These are phyloP conservation scores for Pterocles burchelli DNA, from an alignment of 2,113 vertebrate species.

Conservation along the genomic window DNA sequence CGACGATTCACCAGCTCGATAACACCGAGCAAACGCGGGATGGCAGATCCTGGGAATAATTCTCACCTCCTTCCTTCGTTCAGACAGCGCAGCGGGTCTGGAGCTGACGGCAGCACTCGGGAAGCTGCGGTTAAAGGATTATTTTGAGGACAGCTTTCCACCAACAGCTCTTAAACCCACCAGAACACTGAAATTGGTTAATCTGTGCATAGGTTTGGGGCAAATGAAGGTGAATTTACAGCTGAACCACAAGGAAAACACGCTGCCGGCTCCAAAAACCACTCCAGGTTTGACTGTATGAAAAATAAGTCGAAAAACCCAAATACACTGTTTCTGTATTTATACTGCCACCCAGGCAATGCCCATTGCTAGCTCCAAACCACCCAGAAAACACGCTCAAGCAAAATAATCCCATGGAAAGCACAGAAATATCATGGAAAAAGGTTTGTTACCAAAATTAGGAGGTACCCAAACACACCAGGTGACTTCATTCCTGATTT, in stretches of 20 bases:
- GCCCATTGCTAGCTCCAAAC: accelerated
- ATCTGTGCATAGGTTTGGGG: not conserved
- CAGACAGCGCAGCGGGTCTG: not conserved
- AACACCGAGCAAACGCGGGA: not conserved
- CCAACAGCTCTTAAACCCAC: not conserved
- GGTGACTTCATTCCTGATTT: accelerated
- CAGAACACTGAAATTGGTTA: not conserved
- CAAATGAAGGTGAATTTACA: not conserved
- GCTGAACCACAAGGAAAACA: accelerated
- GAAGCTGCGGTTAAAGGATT: not conserved
- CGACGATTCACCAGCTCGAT: accelerated
- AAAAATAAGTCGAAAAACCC: not conserved
- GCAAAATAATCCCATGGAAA: accelerated
- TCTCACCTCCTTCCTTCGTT: not conserved
- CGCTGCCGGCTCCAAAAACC: not conserved
- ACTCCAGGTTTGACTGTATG: accelerated
- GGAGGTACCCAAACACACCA: accelerated
- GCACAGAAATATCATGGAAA: accelerated
- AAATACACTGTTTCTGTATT: accelerated
- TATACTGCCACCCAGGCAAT: not conserved
- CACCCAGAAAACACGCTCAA: not conserved
- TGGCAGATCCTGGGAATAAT: not conserved
- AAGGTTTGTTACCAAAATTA: not conserved
- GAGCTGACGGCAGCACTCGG: not conserved
- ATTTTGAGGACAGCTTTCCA: not conserved